phyloP scores from a whole-genome alignment of 2,888 invertebrate genomes.

The Eupeodes latifasciatus region DNA sequence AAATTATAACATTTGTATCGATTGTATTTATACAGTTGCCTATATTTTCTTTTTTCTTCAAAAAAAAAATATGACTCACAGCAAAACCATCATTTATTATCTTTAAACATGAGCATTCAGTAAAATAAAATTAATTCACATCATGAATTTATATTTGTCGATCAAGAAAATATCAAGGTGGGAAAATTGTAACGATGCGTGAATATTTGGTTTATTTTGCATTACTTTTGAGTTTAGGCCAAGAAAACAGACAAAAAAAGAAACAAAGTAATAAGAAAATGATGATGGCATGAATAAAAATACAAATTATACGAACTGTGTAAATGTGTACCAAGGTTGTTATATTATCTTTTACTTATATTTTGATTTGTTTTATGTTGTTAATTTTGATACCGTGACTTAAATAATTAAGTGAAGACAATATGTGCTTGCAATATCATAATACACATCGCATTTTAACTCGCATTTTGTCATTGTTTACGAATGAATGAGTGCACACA shows the following conservation, averaged over 20 bases:
- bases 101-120: conserved; percentile 2
- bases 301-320: conserved; percentile 38
- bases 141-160: conserved; percentile 55
- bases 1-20: neutral
- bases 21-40: conserved; percentile 26
- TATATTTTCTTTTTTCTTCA: neutral
- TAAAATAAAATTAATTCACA: conserved; percentile 68
- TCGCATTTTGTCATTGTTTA: conserved; percentile 73
- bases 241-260: conserved; percentile 49
- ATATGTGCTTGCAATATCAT: conserved; percentile 64
- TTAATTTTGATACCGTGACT: conserved; percentile 76
- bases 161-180: conserved; percentile 48
- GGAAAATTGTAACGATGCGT: conserved; percentile 70
- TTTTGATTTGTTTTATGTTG: conserved; percentile 71
- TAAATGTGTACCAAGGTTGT: conserved; percentile 75
- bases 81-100: neutral
- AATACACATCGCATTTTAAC: conserved; percentile 17
- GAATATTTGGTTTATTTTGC: conserved; percentile 39
- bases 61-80: conserved; percentile 56
- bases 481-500: conserved; percentile 72
- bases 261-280: conserved; percentile 20
- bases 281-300: conserved; percentile 47
- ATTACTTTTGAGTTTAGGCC: conserved; percentile 65
- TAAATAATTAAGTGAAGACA: conserved; percentile 76
- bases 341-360: conserved; percentile 64